These are phyloP conservation scores for Drosophila nigrodunni DNA, from an alignment of 1,140 invertebrate genomes.

Conservation along the genomic window DNA sequence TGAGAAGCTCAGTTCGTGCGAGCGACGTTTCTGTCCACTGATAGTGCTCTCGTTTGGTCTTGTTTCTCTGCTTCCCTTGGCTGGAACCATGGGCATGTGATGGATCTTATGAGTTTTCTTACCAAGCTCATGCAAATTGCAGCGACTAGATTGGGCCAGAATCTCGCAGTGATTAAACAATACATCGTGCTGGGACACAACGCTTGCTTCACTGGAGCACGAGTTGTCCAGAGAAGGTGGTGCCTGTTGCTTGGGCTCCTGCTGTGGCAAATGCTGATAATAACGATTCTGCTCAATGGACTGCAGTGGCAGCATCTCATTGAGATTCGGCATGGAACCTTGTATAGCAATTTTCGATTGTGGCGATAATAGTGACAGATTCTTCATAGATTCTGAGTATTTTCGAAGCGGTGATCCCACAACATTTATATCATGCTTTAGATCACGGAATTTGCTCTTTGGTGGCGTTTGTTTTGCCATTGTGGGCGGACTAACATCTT, in stretches of 20 bases:
- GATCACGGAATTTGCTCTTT: slow-evolving; percentile 33
- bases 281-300: slow-evolving; percentile 84
- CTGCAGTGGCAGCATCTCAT: slow-evolving; percentile 73
- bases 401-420: slow-evolving; percentile 78
- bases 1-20: slow-evolving; percentile 68
- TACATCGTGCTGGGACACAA: slow-evolving; percentile 62
- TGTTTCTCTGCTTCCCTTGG: not conserved
- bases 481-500: slow-evolving; percentile 57
- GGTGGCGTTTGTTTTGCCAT: not conserved
- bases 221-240: slow-evolving; percentile 52
- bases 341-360: slow-evolving; percentile 68
- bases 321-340: slow-evolving; percentile 83
- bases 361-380: slow-evolving; percentile 64
- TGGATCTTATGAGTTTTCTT: slow-evolving; percentile 45
- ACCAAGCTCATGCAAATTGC: slow-evolving; percentile 78
- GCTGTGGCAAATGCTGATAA: slow-evolving; percentile 47
- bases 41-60: not conserved
- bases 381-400: slow-evolving; percentile 81
- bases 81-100: slow-evolving; percentile 13
- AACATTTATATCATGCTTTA: slow-evolving; percentile 71
- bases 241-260: slow-evolving; percentile 6
- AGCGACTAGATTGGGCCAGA: slow-evolving; percentile 80
- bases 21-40: slow-evolving; percentile 62
- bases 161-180: slow-evolving; percentile 80
- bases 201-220: slow-evolving; percentile 57